Evolutionary conservation across 2,113 vertebrate genomes (phyloP), one percentile per base, ranked within the genome.

Genomic region (Atractosteus spatula): DNA sequence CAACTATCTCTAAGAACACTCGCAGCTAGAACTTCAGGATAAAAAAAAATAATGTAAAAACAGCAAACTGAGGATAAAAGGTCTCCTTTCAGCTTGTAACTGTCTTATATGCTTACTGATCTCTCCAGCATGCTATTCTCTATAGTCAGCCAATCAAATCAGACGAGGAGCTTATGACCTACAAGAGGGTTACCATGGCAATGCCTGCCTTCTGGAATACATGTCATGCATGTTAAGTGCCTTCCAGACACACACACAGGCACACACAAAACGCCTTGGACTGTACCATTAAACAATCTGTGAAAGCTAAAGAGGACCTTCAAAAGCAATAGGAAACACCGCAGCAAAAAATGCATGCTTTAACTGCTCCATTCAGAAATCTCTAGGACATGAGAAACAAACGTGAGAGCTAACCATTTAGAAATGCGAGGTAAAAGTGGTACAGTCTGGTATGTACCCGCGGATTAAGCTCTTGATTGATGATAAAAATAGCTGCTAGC

Each of bases 211-310:
- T 93, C 93, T 87, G 92, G 89, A 91, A 92, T 91, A 93, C 93
- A 92, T 87, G 92, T 90, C 89, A 92, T 94, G 94, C 93, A 95
- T 95, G 92, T 95, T 95, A 95, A 95, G 92, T 93, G 90, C 90
- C 89, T 92, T 83, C 79, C 77, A 74, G 76, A 75, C 78, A 75
- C 68, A 75, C 69, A 59, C 62, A 51, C 63, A 16, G 41, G 67
- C 61, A 64, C 54, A 61, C 62, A 16, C 17, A 17, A 42, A 41
- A 6, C 11, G 61, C 65, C 43, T 63, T 16, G 42, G 56, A 68
- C 12, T 51, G 69, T 47, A 78, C 73, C 70, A 72, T 57, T 75
- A 55, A 55, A 29, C 65, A 66, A 41, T 55, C 8, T 43, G 41
- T 55, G 55, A 17, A 63, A 55, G 42, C 7, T 2, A 66, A 29